A percentile compares a stretch with the other conserved stretches of the same genome.
phyloP scores from a whole-genome alignment of 1,140 invertebrate species.

The Leptonema lineaticorne region DNA sequence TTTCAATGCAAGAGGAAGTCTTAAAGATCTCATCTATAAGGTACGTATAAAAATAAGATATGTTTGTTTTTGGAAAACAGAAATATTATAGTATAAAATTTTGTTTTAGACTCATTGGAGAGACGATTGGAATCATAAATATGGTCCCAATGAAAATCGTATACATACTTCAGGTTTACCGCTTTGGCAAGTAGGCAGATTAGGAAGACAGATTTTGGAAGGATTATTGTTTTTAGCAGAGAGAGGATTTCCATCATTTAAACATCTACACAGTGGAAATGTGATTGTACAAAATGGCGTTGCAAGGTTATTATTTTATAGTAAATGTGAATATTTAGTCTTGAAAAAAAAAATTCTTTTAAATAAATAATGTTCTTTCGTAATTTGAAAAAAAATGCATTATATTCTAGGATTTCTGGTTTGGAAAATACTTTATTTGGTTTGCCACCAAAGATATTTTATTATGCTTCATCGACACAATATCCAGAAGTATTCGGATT shows the following conservation, averaged over 20 bases:
- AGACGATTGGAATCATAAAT: slow-evolving; percentile 51
- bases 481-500: slow-evolving; percentile 76
- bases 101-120: slow-evolving; percentile 52
- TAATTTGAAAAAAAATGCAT: not conserved
- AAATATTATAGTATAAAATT: not conserved
- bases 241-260: slow-evolving; percentile 82
- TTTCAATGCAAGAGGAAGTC: slow-evolving; percentile 77
- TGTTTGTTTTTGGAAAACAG: not conserved
- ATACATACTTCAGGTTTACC: slow-evolving; percentile 61
- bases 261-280: slow-evolving; percentile 87
- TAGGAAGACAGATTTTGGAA: slow-evolving; percentile 86
- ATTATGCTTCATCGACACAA: slow-evolving; percentile 42
- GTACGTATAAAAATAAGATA: slow-evolving; percentile 59
- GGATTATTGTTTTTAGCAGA: slow-evolving; percentile 84
- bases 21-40: slow-evolving; percentile 88
- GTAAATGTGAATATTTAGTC: too few relatives aligned
- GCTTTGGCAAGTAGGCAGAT: slow-evolving; percentile 75
- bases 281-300: slow-evolving; percentile 89
- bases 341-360: not conserved
- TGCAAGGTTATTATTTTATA: slow-evolving; percentile 61
- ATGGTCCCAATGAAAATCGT: slow-evolving; percentile 35
- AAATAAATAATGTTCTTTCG: not conserved
- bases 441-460: slow-evolving; percentile 62
- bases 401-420: slow-evolving; percentile 66
- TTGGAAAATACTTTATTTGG: slow-evolving; percentile 84